Percentiles rank a stretch among this genome's conserved stretches.
Conservation (phyloP, 2,797 vertebrate genomes). For the Danionella dracula region DNA sequence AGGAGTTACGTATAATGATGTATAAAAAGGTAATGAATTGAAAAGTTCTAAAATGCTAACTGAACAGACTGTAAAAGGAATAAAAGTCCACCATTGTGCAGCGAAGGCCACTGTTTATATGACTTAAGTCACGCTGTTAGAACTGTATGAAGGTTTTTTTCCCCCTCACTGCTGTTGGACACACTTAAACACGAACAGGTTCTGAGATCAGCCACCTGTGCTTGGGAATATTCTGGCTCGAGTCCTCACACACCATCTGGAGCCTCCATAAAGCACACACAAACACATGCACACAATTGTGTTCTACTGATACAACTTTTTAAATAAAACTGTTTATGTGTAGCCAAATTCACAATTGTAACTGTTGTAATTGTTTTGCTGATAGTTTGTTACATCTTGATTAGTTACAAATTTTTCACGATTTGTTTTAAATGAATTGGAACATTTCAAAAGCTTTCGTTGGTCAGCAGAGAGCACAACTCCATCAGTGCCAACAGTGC, state of each 20-base stretch:
- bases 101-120: conserved; percentile 20
- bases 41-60: background rate
- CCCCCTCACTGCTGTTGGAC: conserved; percentile 32
- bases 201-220: conserved; percentile 36
- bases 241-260: conserved; percentile 29
- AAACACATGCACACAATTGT: conserved; percentile 4
- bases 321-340: background rate
- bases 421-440: too few relatives aligned
- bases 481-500: too few relatives aligned
- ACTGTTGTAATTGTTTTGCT: too few relatives aligned
- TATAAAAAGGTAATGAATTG: too few relatives aligned
- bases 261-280: background rate
- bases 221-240: conserved; percentile 20
- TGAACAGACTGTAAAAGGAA: background rate
- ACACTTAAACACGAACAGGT: conserved; percentile 16
- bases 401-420: too few relatives aligned
- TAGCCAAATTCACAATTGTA: too few relatives aligned
- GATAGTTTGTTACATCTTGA: too few relatives aligned
- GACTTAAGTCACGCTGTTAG: background rate
- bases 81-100: background rate
- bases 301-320: conserved; percentile 5
- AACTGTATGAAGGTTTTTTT: background rate
- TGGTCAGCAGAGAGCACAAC: too few relatives aligned
- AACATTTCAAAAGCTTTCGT: too few relatives aligned
- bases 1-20: too few relatives aligned